A percentile compares a stretch with the other conserved stretches of the same genome.
phyloP scores from a whole-genome alignment of 2,888 invertebrate species.

The Amiota mariae region DNA sequence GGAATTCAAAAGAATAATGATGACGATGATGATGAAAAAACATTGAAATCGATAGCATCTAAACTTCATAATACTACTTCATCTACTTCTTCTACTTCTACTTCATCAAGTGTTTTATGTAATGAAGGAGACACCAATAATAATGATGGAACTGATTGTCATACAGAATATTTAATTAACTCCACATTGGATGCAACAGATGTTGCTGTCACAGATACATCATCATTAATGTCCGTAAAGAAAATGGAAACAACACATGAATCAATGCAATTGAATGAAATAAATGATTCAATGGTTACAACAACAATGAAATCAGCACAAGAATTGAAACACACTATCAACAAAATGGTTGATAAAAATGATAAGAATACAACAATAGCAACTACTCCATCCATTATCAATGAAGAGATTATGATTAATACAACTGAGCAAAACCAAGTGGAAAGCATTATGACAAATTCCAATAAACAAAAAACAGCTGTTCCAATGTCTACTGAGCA shows the following conservation, averaged over 20 bases:
- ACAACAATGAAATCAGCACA: not conserved
- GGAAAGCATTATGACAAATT: constrained; percentile 11
- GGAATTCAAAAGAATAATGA: constrained; percentile 58
- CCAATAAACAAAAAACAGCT: constrained; percentile 27
- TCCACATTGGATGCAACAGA: constrained; percentile 61
- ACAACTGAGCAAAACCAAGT: constrained; percentile 14
- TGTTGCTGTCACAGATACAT: constrained; percentile 40
- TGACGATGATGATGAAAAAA: constrained; percentile 61
- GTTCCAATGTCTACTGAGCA: not conserved
- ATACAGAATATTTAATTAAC: constrained; percentile 51
- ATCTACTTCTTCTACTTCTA: no score
- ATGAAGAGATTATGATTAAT: constrained; percentile 10
- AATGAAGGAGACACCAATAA: no score
- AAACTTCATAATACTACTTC: not conserved
- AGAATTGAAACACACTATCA: not conserved
- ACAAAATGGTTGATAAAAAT: not conserved
- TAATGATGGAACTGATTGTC: constrained; percentile 46
- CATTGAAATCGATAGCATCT: not conserved
- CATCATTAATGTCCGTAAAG: not conserved
- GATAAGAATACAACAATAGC: constrained; percentile 11
- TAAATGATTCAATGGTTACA: constrained; percentile 7
- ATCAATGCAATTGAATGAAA: constrained; percentile 15
- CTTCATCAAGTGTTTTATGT: no score
- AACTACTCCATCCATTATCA: not conserved
- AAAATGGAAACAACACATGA: constrained; percentile 18